Evolutionary conservation across 2,113 vertebrate species (phyloP), one percentile per base, ranked within the genome.

Genomic region (Egretta garzetta): DNA sequence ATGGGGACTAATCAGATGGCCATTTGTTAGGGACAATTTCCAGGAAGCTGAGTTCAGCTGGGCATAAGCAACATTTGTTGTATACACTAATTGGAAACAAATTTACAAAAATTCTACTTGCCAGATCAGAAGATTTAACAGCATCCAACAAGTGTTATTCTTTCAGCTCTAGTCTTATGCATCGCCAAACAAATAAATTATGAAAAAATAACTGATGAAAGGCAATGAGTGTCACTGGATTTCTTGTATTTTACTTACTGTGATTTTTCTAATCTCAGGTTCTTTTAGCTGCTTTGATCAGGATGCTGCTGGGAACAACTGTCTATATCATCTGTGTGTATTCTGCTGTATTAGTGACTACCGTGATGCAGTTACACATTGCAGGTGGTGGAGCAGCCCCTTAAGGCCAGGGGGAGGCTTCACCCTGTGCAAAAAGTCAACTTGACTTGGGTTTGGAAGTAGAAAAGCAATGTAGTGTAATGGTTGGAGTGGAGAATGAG

Each of bases 41-140:
- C 83, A 96, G 83, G 86, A 86, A 93, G 52, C 59, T 12, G 64
- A 95, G 73, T 87, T 96, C 56, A 81, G 88, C 80, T 94, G 66
- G 3, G 9, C 76, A 16, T 68, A 94, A 84, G 72, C 86, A 86
- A n/a, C 80, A 81, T 92, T 95, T 92, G 88, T 95, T 96, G 86
- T 90, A 58, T 93, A 59, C 18, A 43, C 76, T 93, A 84, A 88
- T 71, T 89, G 95, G 64, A 94, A 84, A 72, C 68, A 91, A 89
- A 87, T 72, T 79, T 89, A 88, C 62, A 52, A 80, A 93, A 95
- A 75, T 81, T 79, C n/a, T 91, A 35, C 80, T 92, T 81, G 64
- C 59, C 82, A 92, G 68, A 49, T 95, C 19, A 55, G n/a, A 35
- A 49, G 43, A 58, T 84, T 35, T 80, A 89, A 60, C 68, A 59